Base-by-base conservation (phyloP, 2,888 invertebrate genomes). In the Papilio protenor region DNA sequence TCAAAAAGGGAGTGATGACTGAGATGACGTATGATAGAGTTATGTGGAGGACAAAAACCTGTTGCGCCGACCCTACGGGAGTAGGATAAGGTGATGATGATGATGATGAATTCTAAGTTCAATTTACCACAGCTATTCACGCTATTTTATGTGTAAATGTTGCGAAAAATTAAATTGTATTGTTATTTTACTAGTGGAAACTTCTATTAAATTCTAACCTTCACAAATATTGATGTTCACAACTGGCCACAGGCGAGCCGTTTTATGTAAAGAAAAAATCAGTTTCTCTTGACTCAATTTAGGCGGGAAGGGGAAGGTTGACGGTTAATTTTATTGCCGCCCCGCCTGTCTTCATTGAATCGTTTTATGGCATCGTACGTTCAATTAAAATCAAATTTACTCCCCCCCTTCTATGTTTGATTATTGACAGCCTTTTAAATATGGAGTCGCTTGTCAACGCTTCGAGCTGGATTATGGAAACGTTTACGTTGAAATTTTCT, bases 331-430 rank as follows among this genome's bases (percentile, higher is more conserved):
- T 86, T 82, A 85, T 87, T 85, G 88, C 84, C 82, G 84, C 82
- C 85, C 86, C 85, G 88, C 86, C 89, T 86, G 87, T 88, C 88
- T 88, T 87, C 87, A 87, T 90, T 88, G 85, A 89, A 87, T 87
- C 88, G 87, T 86, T 90, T 87, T 87, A 87, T 85, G 85, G 85
- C 88, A 83, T 84, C 88, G 89, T 85, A 86, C 85, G 87, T 88
- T 90, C 90, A 91, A 92, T 92, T 92, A 92, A 91, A 90, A 90
- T 91, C 88, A 85, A 91, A 90, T 92, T 91, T 89, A 88, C 86
- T 85, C 12, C 66, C 86, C 52, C 87, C 85, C 85, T 83, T 72
- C 83, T 77, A 81, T 84, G 83, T 87, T 88, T 86, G 85, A 85
- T 84, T 83, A 85, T 83, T 84, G 85, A 85, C 85, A 83, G 82